These are phyloP conservation scores for Microchrysa polita DNA, from an alignment of 2,888 invertebrate genomes.

Conservation along the genomic window DNA sequence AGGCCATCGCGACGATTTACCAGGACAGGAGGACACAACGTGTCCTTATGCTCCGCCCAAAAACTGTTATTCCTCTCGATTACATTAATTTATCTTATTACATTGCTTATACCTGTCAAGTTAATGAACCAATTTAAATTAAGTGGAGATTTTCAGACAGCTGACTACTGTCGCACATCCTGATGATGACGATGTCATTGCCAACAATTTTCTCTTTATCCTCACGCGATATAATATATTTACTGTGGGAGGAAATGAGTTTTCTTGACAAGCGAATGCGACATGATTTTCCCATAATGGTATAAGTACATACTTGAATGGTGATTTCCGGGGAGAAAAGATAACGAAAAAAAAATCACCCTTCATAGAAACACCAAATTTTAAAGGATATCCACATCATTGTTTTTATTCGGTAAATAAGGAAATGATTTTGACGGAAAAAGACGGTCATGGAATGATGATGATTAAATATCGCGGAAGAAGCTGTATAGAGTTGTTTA, in stretches of 20 bases:
- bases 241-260: constrained; percentile 22
- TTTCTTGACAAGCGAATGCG: constrained; percentile 2
- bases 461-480: background rate
- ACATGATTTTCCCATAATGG: constrained; percentile 34
- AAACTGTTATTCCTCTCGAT: constrained; percentile 35
- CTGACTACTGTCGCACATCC: background rate
- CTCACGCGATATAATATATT: background rate
- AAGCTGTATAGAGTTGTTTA: background rate
- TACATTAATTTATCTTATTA: constrained; percentile 44
- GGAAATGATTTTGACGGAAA: constrained; percentile 23
- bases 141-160: constrained; percentile 33
- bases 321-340: background rate
- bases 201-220: background rate
- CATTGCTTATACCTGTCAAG: constrained; percentile 40
- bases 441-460: constrained; percentile 10
- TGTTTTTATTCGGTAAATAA: background rate
- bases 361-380: background rate
- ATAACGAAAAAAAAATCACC: background rate
- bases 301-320: background rate
- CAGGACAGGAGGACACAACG: background rate
- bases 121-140: constrained; percentile 44
- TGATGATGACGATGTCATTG: background rate
- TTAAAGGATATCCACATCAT: constrained; percentile 15
- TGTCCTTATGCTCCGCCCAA: background rate
- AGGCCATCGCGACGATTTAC: background rate